Evolutionary conservation across 2,888 invertebrate species (phyloP), one percentile per base, ranked within the genome.

Genomic region (Zeuzera pyrina): DNA sequence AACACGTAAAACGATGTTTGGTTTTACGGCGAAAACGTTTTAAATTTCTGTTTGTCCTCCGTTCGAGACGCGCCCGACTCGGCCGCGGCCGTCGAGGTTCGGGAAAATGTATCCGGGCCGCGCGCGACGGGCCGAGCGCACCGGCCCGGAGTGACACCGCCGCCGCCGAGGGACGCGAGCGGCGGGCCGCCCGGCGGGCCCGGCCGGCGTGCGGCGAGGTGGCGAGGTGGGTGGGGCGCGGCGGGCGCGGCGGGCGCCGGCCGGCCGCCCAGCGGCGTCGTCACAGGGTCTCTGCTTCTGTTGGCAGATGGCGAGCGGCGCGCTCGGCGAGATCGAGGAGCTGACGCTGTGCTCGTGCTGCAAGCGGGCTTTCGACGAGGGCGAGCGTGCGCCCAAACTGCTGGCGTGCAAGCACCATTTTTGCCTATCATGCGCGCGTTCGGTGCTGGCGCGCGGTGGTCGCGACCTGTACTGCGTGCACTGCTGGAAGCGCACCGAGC

Each of bases 331-430:
- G 71, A 85, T 91, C 65, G 91, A 91, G 73, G 90, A 90, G 77
- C 83, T 91, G 67, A 88, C 89, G 67, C 78, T 88, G 57, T 90
- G 93, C 85, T 89, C 89, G 57, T 89, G 87, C 64, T 91, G 91
- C 85, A 89, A 89, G 74, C 86, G 88, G 66, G 87, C 88, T 65
- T 91, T 90, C 83, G 91, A 91, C 72, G 89, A 90, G 51, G 81
- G 84, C 40, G 90, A 91, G 65, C 88, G 88, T 59, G 86, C 87
- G 59, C 91, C 91, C 40, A 91, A 91, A 68, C 74, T 90, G 66
- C 85, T 91, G 48, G 86, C 88, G 47, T 91, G 91, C 84, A 89
- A 90, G 61, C 91, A 91, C 67, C 89, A 90, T 73, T 91, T 91
- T 72, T 91, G 91, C 66, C 83, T 91, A 66, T 87, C 89, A 59